Conservation (phyloP, 2,113 vertebrate species). For the Burhinus bistriatus region DNA sequence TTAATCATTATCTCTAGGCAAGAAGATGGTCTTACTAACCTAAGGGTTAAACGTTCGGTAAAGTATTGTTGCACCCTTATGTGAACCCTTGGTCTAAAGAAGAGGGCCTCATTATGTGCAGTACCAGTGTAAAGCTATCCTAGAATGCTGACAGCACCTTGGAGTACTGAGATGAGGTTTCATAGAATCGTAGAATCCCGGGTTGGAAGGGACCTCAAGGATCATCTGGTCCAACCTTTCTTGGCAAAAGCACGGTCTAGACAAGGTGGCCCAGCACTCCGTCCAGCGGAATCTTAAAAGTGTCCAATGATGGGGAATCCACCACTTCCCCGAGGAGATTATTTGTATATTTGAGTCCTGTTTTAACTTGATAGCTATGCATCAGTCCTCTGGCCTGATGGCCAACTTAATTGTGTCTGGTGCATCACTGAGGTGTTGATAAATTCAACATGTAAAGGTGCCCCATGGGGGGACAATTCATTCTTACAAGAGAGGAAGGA, state of each 20-base stretch:
- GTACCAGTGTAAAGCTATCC: background rate
- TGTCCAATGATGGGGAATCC: background rate
- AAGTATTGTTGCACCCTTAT: background rate
- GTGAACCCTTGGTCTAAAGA: background rate
- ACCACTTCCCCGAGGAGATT: background rate
- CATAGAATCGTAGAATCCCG: background rate
- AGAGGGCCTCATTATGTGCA: background rate
- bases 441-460: background rate
- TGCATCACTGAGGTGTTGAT: background rate
- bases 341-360: background rate
- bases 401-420: accelerated
- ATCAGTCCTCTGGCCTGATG: background rate
- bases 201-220: background rate
- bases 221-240: background rate
- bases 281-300: background rate
- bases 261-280: background rate
- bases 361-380: background rate
- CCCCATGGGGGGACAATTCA: background rate
- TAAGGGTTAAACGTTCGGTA: background rate
- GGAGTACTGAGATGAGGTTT: background rate
- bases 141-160: background rate
- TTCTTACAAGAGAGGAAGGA: background rate
- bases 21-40: background rate
- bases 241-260: background rate
- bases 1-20: background rate